Conservation (phyloP, 1,140 invertebrate genomes). For the Glossosoma conforme region DNA sequence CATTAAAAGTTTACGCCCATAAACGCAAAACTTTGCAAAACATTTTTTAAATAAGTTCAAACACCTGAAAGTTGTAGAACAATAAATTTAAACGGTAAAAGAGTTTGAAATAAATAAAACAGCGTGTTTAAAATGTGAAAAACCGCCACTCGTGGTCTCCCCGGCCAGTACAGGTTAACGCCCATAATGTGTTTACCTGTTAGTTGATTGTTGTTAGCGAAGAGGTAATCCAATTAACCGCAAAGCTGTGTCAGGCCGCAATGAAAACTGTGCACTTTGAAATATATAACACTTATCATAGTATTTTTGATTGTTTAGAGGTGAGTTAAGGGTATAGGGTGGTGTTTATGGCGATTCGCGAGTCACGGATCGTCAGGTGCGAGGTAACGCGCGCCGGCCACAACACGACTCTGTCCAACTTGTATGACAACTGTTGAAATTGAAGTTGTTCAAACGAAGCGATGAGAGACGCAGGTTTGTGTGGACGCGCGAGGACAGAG, state of each 20-base stretch:
- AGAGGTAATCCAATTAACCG: conserved; percentile 23
- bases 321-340: no score
- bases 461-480: no score
- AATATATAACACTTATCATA: no score
- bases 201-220: conserved; percentile 21
- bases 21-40: conserved; percentile 19
- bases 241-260: not conserved
- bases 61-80: not conserved
- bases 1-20: conserved; percentile 22
- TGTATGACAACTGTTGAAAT: conserved; percentile 17
- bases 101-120: not conserved
- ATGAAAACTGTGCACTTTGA: not conserved
- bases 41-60: conserved; percentile 5
- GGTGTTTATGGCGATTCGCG: no score
- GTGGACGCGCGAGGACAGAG: no score
- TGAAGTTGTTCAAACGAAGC: no score
- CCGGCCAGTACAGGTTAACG: conserved; percentile 22
- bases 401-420: conserved; percentile 12
- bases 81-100: not conserved
- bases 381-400: conserved; percentile 1
- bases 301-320: no score
- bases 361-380: no score
- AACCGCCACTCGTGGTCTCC: conserved; percentile 18
- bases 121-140: conserved; percentile 2
- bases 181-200: conserved; percentile 25